phyloP scores from a whole-genome alignment of 2,888 invertebrate genomes.

The Tenthredo mesomela region DNA sequence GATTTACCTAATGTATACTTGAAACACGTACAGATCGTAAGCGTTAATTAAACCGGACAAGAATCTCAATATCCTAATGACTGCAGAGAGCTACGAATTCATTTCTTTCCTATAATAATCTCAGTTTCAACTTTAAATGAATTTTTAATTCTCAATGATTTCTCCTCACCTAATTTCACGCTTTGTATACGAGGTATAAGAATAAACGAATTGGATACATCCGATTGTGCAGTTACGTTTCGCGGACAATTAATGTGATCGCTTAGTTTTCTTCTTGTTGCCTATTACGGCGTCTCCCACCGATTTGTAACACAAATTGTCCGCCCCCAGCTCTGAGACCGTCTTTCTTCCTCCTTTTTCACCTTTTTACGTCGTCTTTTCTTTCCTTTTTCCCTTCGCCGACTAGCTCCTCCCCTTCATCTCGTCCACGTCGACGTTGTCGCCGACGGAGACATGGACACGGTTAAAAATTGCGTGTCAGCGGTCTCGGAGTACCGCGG shows the following conservation, averaged over 20 bases:
- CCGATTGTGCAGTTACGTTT: background rate
- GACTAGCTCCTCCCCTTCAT: slow-evolving; percentile 19
- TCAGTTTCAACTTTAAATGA: background rate
- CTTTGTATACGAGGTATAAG: background rate
- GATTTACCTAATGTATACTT: background rate
- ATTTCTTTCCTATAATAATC: background rate
- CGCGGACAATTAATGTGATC: slow-evolving; percentile 68
- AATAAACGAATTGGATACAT: background rate
- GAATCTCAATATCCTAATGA: slow-evolving; percentile 6
- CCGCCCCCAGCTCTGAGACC: slow-evolving; percentile 59
- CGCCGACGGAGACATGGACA: slow-evolving; percentile 35
- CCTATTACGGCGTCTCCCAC: slow-evolving; percentile 63
- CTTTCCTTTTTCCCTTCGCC: slow-evolving; percentile 31
- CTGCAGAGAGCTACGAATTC: background rate
- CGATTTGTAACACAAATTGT: slow-evolving; percentile 67
- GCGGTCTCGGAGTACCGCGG: slow-evolving; percentile 49
- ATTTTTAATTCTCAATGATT: background rate
- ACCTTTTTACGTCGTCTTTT: slow-evolving; percentile 46
- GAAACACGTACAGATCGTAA: slow-evolving; percentile 11
- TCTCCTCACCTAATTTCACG: background rate
- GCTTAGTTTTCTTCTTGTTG: slow-evolving; percentile 70
- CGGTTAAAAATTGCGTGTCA: slow-evolving; percentile 50
- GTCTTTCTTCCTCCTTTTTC: slow-evolving; percentile 37
- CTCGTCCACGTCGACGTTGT: slow-evolving; percentile 41
- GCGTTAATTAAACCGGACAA: slow-evolving; percentile 38